A percentile compares a stretch with the other conserved stretches of the same genome.
Evolutionary conservation across 2,888 invertebrate species (phyloP).

Genomic region (Phalera bucephala): DNA sequence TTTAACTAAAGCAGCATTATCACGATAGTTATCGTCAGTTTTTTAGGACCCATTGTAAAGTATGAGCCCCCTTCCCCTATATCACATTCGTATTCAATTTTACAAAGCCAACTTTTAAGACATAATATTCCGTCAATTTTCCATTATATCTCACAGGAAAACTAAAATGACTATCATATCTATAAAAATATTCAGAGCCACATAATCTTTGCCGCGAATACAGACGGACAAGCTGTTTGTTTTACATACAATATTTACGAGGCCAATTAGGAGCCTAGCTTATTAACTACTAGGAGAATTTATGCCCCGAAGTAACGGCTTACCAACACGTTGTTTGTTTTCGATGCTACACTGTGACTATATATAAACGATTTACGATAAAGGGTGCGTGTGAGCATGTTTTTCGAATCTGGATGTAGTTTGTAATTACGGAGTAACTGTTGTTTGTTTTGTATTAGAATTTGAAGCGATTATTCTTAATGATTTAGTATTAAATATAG

Average conservation of each 20-base stretch:
- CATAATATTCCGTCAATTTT: too few species aligned
- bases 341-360: slow-evolving; percentile 49
- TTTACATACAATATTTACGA: slow-evolving; percentile 72
- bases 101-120: too few species aligned
- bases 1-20: too few species aligned
- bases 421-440: not conserved
- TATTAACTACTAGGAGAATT: slow-evolving; percentile 70
- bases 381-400: slow-evolving; percentile 10
- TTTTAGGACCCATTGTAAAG: too few species aligned
- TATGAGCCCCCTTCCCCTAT: too few species aligned
- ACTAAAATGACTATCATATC: slow-evolving; percentile 3
- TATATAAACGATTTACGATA: slow-evolving; percentile 33
- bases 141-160: too few species aligned
- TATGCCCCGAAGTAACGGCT: slow-evolving; percentile 53
- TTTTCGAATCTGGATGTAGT: slow-evolving; percentile 15
- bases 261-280: slow-evolving; percentile 65
- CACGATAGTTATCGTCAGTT: too few species aligned
- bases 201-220: slow-evolving; percentile 37
- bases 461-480: too few species aligned
- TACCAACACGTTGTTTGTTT: slow-evolving; percentile 48
- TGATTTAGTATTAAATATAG: too few species aligned
- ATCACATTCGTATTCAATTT: too few species aligned
- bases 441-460: not conserved
- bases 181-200: slow-evolving; percentile 2
- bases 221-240: slow-evolving; percentile 63